phyloP scores from a whole-genome alignment of 2,888 invertebrate genomes.

The Mongoloraphidia duomilia region DNA sequence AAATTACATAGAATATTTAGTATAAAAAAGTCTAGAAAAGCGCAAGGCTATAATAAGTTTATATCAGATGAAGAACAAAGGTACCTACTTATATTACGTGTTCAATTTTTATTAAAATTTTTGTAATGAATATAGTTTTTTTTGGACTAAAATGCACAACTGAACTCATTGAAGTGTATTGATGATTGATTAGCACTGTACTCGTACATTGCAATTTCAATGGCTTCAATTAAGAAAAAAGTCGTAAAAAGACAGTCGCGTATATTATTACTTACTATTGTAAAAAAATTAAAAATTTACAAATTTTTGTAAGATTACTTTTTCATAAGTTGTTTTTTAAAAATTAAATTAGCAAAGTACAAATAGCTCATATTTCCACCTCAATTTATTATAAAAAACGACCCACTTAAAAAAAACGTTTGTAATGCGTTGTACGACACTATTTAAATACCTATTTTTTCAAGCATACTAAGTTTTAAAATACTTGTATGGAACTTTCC shows the following conservation, averaged over 20 bases:
- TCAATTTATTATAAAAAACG: neutral
- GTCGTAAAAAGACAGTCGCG: too few species aligned
- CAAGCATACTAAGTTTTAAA: neutral
- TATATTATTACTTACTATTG: too few species aligned
- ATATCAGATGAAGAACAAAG: conserved; percentile 57
- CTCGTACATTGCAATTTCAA: neutral
- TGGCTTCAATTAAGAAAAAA: neutral
- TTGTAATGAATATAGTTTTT: neutral
- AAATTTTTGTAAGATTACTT: too few species aligned
- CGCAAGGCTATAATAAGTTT: conserved; percentile 45
- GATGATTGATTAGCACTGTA: neutral
- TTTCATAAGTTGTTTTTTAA: neutral
- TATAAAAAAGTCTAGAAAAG: conserved; percentile 33
- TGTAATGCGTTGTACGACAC: neutral
- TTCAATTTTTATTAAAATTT: neutral
- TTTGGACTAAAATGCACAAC: neutral
- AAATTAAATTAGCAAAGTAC: neutral
- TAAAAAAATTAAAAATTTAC: too few species aligned
- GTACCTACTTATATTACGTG: conserved; percentile 33
- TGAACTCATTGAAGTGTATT: neutral
- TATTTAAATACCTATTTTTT: too few species aligned
- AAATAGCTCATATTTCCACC: conserved; percentile 5
- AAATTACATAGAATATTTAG: conserved; percentile 17
- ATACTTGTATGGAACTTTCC: neutral
- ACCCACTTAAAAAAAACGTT: neutral